These are phyloP conservation scores for Unio pictorum DNA, from an alignment of 2,888 invertebrate species.

Conservation along the genomic window DNA sequence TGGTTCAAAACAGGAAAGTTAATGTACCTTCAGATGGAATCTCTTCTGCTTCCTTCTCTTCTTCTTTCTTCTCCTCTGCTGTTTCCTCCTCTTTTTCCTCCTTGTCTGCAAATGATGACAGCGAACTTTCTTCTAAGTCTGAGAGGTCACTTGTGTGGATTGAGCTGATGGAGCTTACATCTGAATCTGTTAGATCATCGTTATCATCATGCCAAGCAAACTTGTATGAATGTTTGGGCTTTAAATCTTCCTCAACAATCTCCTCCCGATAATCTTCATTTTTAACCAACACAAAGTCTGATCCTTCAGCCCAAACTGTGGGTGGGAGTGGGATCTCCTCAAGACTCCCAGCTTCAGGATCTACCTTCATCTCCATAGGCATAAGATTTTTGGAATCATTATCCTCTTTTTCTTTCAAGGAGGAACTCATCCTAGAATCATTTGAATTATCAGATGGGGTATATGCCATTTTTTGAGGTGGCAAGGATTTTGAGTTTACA, in stretches of 20 bases:
- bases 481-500: too few species aligned
- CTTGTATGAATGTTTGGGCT: conserved; percentile 50
- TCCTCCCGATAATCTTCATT: conserved; percentile 15
- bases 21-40: conserved; percentile 9
- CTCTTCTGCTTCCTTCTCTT: conserved; percentile 12
- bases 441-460: too few species aligned
- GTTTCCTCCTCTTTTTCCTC: conserved; percentile 11
- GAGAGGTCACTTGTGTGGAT: conserved; percentile 73
- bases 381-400: too few species aligned
- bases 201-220: conserved; percentile 66
- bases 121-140: conserved; percentile 63
- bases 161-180: conserved; percentile 68
- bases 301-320: background rate
- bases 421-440: too few species aligned
- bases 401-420: too few species aligned
- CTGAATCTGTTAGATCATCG: conserved; percentile 52
- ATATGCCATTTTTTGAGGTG: too few species aligned
- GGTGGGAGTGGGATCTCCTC: conserved; percentile 28
- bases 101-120: conserved; percentile 22
- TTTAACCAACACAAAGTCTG: conserved; percentile 1
- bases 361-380: too few species aligned
- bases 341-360: conserved; percentile 1
- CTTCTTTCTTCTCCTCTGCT: conserved; percentile 23
- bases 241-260: conserved; percentile 13
- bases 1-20: background rate